Base-by-base conservation (phyloP, 2,888 invertebrate genomes). In the Fragum fragum region DNA sequence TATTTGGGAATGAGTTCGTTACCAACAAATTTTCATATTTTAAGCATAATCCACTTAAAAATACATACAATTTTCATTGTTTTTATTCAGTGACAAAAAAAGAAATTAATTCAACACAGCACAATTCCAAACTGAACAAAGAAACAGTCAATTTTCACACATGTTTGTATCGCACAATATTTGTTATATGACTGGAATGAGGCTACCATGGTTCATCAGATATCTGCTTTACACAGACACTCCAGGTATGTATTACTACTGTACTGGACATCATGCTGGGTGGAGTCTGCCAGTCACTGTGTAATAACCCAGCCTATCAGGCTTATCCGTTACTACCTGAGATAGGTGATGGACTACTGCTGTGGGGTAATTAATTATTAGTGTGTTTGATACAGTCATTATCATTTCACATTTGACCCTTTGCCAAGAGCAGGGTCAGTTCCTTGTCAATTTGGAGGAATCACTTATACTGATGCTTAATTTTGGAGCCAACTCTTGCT, bases 191-290 rank as follows among this genome's bases (percentile, higher is more conserved):
- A 36, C 32, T 36, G 5, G 32, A 36, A 36, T 36, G 32, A 36
- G 32, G 32, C 32, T 9, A 36, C 32, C 32, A 16, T 47, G 47
- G 47, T n/a, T 47, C n/a, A 47, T 47, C 47, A 47, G 47, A 9
- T 47, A 47, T 18, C n/a, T n/a, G 18, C 47, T 18, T 47, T 14
- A 14, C n/a, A 47, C 47, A 47, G 47, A 47, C n/a, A 47, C 7
- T 47, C 47, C 47, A 47, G 14, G 5, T 47, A 47, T 47, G 7
- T 47, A n/a, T 36, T 36, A 36, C 32, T 36, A 6, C 32, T 36
- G 32, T 57, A 69, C 69, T 69, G 69, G 69, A 69, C 69, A 69
- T 69, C 69, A 47, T 3, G 42, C 69, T 69, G 69, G 26, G 69
- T 26, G 69, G 69, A 52, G 69, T 69, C 47, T 61, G 61, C 32